Evolutionary conservation across 2,888 invertebrate genomes (phyloP), one percentile per base, ranked within the genome.

Genomic region (Ormyrus labotus): DNA sequence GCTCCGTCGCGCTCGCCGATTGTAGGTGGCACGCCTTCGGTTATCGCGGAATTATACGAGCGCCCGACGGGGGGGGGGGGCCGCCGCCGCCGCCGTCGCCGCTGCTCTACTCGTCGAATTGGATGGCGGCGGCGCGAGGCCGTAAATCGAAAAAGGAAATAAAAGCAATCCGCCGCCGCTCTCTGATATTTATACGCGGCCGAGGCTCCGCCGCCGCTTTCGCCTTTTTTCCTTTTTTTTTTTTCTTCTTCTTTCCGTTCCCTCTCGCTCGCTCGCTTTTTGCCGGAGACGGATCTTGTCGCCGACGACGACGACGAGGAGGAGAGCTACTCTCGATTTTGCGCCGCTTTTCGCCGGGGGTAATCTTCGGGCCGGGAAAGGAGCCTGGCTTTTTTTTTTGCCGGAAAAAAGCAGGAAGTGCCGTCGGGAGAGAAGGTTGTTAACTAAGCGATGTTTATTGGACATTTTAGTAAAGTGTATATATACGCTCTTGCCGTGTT

Each of bases 131-230:
- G 55, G 47, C 68, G 61, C 68, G 53, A 58, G 75, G 85, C 84
- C 85, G 85, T 85, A 86, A 86, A 86, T 86, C 85, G 85, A 80
- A 84, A 86, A 84, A 84, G 85, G 85, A 85, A 85, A 83, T 85
- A 84, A 84, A 83, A 84, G 82, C 71, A 78, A 84, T 71, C 81
- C 72, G 50, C 64, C 57, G 65, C 65, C 60, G 70, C 68, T 19
- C 67, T 61, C 72, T 50, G 84, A 84, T 84, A 84, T 84, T 85
- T 85, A 85, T 85, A 85, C 83, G 83, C 83, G 47, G n/a, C 60
- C 65, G 81, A 9, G 81, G 6, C 11, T 48, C 48, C 13, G 19
- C 45, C 74, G 68, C 19, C 72, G 73, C 73, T 10, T 45, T 63
- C 63, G 63, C 63, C 34, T 48, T 72, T 51, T 53, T 72, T 51